Evolutionary conservation across 2,797 vertebrate genomes (phyloP), one percentile per base, ranked within the genome.

Genomic region (Sebastes aleutianus): DNA sequence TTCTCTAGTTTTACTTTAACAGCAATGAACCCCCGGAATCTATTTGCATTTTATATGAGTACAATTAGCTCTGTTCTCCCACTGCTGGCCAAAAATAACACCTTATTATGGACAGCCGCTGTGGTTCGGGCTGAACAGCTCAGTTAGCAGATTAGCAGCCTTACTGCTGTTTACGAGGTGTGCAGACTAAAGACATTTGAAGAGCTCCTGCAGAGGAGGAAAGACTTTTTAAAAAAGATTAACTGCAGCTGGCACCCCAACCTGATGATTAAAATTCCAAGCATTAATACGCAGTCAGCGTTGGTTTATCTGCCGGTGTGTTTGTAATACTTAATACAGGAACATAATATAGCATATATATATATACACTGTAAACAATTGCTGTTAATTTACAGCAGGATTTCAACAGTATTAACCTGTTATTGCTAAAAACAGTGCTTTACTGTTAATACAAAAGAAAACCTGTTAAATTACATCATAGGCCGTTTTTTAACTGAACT

Each of bases 11-110:
- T 75, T 8, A 31, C 24, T 80, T 64, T 12, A 74, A 78, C 16
- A 77, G 43, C 16, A 29, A 29, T 56, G 16, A 71, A 57, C 5
- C n/a, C 53, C 53, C 69, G 66, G 66, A 78, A 82, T 18, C 59
- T 20, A 68, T 86, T 89, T 77, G 57, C 82, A 86, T 89, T 82
- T 88, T 54, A 47, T 56, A 58, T 29, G 65, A 76, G 74, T 18
- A 9, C 43, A 74, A 71, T 84, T 68, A 70, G 70, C 57, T 75
- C 43, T 7, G 36, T 74, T 80, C 57, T 43, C 26, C 79, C 79
- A 47, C 70, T 63, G 14, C 71, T 56, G 82, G 79, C 47, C 71
- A 66, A 68, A 81, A 80, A 79, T 54, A 71, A 73, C 26, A 8
- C 22, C 59, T 75, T 65, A 80, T 80, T 66, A 34, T 3, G 11